Conservation (phyloP, 2,888 invertebrate species). For the Coleophora deauratella region DNA sequence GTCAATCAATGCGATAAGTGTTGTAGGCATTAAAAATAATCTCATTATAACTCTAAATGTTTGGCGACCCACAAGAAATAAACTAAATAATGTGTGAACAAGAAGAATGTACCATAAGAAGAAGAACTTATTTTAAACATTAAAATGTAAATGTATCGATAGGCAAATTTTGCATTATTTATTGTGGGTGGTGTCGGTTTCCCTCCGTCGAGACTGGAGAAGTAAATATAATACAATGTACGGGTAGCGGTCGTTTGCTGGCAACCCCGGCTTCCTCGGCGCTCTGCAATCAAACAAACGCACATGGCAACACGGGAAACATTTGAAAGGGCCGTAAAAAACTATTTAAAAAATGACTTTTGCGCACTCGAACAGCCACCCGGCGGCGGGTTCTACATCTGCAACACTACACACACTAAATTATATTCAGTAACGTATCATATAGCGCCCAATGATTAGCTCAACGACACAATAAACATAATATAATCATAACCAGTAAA, state of each 20-base stretch:
- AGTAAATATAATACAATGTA: slow-evolving; percentile 35
- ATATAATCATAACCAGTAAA: background rate
- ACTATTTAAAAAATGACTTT: background rate
- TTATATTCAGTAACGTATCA: slow-evolving; percentile 31
- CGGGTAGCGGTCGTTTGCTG: slow-evolving; percentile 38
- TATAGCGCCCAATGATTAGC: slow-evolving; percentile 18
- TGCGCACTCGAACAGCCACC: slow-evolving; percentile 43
- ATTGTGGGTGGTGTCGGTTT: slow-evolving; percentile 29
- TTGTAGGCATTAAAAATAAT: no score
- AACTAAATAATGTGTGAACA: slow-evolving; percentile 13
- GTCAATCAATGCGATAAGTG: slow-evolving; percentile 4
- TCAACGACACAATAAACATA: background rate
- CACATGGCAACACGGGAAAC: slow-evolving; percentile 61
- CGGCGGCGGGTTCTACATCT: slow-evolving; percentile 58
- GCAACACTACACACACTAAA: slow-evolving; percentile 67
- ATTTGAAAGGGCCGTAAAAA: slow-evolving; percentile 14
- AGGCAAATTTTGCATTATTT: slow-evolving; percentile 25
- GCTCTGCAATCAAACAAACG: slow-evolving; percentile 68
- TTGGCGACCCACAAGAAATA: slow-evolving; percentile 53
- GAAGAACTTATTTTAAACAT: background rate
- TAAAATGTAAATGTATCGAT: no score
- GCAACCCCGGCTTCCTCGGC: slow-evolving; percentile 28
- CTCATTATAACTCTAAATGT: slow-evolving; percentile 3
- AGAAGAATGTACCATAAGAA: background rate
- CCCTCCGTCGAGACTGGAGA: slow-evolving; percentile 7